A percentile compares a stretch with the other conserved stretches of the same genome.
Conservation (phyloP, 2,888 invertebrate genomes). For the Leistus spinibarbis region DNA sequence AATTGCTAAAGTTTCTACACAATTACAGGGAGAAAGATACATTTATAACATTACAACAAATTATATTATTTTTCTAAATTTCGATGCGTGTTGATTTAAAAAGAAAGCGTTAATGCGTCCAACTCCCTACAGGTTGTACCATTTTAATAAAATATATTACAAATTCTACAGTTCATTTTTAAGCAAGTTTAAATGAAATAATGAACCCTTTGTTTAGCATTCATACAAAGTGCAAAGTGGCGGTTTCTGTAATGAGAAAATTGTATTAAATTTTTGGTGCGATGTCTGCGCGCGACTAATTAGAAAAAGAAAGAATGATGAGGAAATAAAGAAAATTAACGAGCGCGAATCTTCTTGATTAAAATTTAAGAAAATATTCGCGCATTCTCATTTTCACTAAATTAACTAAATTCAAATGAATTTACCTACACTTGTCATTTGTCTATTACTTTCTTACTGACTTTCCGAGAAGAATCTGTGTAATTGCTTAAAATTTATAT, state of each 20-base stretch:
- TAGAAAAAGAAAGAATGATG: slow-evolving; percentile 5
- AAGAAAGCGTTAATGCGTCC: no score
- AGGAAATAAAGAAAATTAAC: neutral
- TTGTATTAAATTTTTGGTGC: neutral
- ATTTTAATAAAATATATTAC: neutral
- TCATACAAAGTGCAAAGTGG: neutral
- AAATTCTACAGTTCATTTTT: neutral
- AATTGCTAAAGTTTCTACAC: no score
- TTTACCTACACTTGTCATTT: neutral
- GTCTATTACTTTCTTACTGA: neutral
- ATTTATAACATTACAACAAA: no score
- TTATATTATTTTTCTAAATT: no score
- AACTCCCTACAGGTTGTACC: no score
- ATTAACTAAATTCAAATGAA: neutral
- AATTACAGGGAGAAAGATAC: no score
- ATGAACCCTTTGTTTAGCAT: neutral
- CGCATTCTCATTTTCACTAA: neutral
- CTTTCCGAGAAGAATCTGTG: no score
- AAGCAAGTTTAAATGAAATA: neutral
- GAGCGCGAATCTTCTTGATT: neutral
- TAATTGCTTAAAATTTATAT: no score
- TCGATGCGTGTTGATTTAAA: no score
- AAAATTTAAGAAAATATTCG: neutral
- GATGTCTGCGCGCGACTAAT: neutral
- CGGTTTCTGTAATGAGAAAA: neutral